Evolutionary conservation across 1,140 invertebrate genomes (phyloP), one percentile per base, ranked within the genome.

Genomic region (Caenorhabditis inopinata): DNA sequence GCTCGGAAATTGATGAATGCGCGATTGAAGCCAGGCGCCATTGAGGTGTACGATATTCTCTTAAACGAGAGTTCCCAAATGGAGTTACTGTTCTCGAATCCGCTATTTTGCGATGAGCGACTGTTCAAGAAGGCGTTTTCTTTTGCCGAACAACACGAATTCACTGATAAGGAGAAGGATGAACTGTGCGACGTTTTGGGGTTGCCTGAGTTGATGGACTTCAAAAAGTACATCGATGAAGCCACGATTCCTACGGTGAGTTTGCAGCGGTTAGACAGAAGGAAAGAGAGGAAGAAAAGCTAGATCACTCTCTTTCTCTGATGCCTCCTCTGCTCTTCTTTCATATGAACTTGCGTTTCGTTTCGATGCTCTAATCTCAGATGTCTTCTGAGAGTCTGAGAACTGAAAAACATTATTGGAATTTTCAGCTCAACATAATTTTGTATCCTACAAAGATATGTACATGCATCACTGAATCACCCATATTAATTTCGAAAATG

Each of bases 41-140:
- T 68, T 42, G 58, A 68, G 38, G 32, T 42, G 7, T 68, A 38
- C 38, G 32, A 68, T 38, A 16, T 42, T 7, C n/a, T 68, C 1
- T 12, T 29, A 38, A 68, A 35, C 27, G 58, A 68, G 32, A 29
- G 35, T 1, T 68, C 58, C 21, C 38, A 6, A 6, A 68, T 32
- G 0, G 58, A 68, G 35, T 11, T 68, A 21, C 21, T 68, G 2
- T 38, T 68, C n/a, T 68, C 58, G 58, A 68, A 68, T 68, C 58
- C 58, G 9, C 27, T 68, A 1, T 68, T 68, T 42, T 68, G 58
- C 23, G 58, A 68, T 38, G 58, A 68, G n/a, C 35, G 58, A 68
- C 35, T 68, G 58, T 68, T 68, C 32, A 18, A 68, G n/a, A 68
- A 38, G 11, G 38, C 58, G 32, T 68, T 68, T 42, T 68, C 58